Evolutionary conservation across 1,140 invertebrate genomes (phyloP).

Genomic region (Panulirus ornatus): DNA sequence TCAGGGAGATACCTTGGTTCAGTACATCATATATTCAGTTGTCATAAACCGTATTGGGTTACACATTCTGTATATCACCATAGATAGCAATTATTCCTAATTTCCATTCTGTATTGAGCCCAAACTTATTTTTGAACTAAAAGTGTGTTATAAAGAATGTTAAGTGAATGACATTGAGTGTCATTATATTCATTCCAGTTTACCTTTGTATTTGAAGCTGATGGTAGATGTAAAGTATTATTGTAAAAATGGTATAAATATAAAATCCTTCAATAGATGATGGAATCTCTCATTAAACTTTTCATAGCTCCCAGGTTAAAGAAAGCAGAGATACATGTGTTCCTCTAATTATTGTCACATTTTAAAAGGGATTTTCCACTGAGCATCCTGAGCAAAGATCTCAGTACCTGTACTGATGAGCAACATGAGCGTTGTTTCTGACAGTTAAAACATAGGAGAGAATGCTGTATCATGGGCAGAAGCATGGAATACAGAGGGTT

Average conservation of each 20-base stretch:
- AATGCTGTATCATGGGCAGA: too few relatives aligned
- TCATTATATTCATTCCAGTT: slow-evolving; percentile 30
- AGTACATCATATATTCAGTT: neutral
- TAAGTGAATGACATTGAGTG: neutral
- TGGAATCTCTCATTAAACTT: neutral
- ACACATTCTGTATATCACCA: neutral
- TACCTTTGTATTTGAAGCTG: slow-evolving; percentile 1
- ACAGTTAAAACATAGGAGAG: too few relatives aligned
- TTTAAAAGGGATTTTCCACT: too few relatives aligned
- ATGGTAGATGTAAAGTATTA: neutral
- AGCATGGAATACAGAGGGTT: too few relatives aligned
- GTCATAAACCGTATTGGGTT: neutral
- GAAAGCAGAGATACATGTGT: too few relatives aligned
- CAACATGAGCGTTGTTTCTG: too few relatives aligned
- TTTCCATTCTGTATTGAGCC: neutral
- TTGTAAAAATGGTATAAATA: slow-evolving; percentile 3
- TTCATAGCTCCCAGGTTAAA: neutral
- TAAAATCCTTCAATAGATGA: neutral
- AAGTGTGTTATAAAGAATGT: neutral
- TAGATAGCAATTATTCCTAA: neutral
- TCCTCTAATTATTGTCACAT: too few relatives aligned
- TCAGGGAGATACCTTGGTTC: neutral
- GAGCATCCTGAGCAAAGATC: too few relatives aligned
- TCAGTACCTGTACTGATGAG: too few relatives aligned
- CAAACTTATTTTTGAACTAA: neutral